Conservation (phyloP, 2,797 vertebrate species). For the Gadopsis marmoratus region DNA sequence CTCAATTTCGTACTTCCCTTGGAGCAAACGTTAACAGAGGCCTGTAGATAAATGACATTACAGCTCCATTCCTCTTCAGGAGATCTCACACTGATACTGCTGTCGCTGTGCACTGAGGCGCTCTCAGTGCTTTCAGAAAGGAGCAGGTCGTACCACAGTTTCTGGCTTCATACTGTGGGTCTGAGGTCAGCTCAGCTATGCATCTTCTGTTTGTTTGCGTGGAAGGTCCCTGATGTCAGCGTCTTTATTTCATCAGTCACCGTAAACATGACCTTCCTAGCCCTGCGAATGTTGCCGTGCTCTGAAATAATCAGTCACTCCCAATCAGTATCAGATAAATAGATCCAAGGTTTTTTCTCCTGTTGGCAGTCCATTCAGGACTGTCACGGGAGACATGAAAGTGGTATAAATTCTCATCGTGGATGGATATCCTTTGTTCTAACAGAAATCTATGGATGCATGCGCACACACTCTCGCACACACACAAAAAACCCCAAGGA, state of each 20-base stretch:
- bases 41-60: conserved; percentile 85
- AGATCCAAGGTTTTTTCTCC: conserved; percentile 42
- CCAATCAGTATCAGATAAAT: conserved; percentile 61
- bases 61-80: conserved; percentile 75
- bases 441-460: conserved; percentile 26
- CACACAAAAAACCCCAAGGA: conserved; percentile 34
- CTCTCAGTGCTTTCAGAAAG: conserved; percentile 54
- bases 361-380: conserved; percentile 31
- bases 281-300: conserved; percentile 31
- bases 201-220: conserved; percentile 47
- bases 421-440: conserved; percentile 46
- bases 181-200: conserved; percentile 52
- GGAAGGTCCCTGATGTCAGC: conserved; percentile 55
- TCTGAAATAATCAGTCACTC: conserved; percentile 62
- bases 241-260: conserved; percentile 78
- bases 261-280: conserved; percentile 70
- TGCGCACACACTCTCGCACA: conserved; percentile 18
- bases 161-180: conserved; percentile 57
- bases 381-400: conserved; percentile 29
- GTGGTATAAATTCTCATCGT: conserved; percentile 46
- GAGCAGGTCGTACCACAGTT: conserved; percentile 67
- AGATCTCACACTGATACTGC: conserved; percentile 75
- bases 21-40: conserved; percentile 81
- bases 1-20: conserved; percentile 78
- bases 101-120: conserved; percentile 47